phyloP scores from a whole-genome alignment of 1,140 invertebrate genomes.

The Steinernema khuongi region DNA sequence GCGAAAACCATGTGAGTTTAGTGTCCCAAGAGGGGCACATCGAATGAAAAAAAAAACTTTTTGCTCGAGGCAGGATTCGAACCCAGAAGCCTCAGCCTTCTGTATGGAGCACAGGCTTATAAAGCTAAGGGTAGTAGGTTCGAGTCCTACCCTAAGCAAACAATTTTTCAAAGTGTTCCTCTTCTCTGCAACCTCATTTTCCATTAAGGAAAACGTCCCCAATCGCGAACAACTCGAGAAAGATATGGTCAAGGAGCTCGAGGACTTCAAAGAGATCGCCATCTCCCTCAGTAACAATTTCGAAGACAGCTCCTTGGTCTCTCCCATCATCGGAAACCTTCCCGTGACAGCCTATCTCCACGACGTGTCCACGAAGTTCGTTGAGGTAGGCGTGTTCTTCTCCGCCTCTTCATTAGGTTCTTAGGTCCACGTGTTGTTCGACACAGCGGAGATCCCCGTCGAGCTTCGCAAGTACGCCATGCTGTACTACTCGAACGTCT shows the following conservation, averaged over 20 bases:
- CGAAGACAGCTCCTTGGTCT: background rate
- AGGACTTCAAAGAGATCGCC: conserved; percentile 69
- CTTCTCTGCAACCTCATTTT: background rate
- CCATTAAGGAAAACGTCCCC: conserved; percentile 26
- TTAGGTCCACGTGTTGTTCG: conserved; percentile 65
- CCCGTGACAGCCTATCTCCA: conserved; percentile 65
- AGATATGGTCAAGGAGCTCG: conserved; percentile 66
- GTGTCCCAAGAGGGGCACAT: too few relatives aligned
- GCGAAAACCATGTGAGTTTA: conserved; percentile 69
- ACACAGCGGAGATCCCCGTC: conserved; percentile 67
- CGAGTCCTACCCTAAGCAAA: too few relatives aligned
- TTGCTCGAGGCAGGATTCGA: too few relatives aligned
- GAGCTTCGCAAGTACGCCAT: conserved; percentile 69
- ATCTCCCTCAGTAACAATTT: conserved; percentile 53
- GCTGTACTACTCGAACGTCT: conserved; percentile 68
- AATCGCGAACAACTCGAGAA: conserved; percentile 38
- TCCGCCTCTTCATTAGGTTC: too few relatives aligned
- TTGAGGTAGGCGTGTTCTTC: conserved; percentile 68
- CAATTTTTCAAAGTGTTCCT: too few relatives aligned
- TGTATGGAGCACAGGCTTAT: too few relatives aligned
- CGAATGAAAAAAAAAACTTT: too few relatives aligned
- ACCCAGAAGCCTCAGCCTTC: too few relatives aligned
- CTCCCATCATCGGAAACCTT: conserved; percentile 59
- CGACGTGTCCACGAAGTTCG: conserved; percentile 62
- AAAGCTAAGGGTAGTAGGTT: too few relatives aligned